Percentiles rank a stretch among this genome's conserved stretches.
Evolutionary conservation across 2,113 vertebrate genomes (phyloP).

Genomic region (Tenrec ecaudatus): DNA sequence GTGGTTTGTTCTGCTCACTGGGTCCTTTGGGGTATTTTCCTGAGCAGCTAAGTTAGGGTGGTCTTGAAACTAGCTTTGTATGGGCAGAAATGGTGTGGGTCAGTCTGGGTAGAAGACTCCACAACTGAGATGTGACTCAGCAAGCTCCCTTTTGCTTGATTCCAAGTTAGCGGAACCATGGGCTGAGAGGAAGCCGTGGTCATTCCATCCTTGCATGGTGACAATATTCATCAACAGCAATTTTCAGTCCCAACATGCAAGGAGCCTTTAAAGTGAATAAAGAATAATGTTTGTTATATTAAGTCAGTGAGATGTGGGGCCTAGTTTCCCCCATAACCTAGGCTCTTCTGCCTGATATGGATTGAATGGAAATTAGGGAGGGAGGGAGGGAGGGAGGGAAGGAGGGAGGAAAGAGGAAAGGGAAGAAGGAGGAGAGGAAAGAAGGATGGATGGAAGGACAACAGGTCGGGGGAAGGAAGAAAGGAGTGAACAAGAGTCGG

Average conservation of each 20-base stretch:
- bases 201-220: background rate
- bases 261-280: background rate
- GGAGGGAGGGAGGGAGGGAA: background rate
- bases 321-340: too few species aligned
- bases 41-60: fast-evolving
- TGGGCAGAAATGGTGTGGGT: background rate
- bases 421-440: too few species aligned
- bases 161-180: fast-evolving
- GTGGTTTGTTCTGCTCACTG: too few species aligned
- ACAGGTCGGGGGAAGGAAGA: background rate
- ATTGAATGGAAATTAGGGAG: background rate
- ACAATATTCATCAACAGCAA: background rate
- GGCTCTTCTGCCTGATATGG: background rate
- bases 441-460: background rate
- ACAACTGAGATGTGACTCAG: fast-evolving
- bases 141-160: background rate
- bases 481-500: background rate
- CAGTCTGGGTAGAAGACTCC: background rate
- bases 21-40: background rate
- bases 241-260: background rate
- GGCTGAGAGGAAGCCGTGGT: background rate
- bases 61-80: background rate
- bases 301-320: background rate
- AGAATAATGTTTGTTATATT: too few species aligned
- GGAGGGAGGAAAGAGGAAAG: fast-evolving